A percentile compares a stretch with the other conserved stretches of the same genome.
These are phyloP conservation scores for Dolomedes plantarius DNA, from an alignment of 2,888 invertebrate species.

Conservation along the genomic window DNA sequence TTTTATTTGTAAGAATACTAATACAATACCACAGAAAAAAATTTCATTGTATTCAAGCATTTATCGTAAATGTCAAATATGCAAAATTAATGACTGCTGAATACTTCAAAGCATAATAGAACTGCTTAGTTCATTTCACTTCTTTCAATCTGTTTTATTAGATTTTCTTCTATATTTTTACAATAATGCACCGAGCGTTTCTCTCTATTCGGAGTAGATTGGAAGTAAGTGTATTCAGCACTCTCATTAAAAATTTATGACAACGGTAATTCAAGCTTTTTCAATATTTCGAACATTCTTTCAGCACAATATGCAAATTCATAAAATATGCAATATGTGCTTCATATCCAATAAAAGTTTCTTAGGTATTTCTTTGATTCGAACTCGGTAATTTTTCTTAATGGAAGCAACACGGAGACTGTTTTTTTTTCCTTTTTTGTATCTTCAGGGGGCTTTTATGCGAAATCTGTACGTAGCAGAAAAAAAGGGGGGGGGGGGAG, in stretches of 20 bases:
- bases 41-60: too few relatives aligned
- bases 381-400: neutral
- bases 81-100: too few relatives aligned
- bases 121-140: too few relatives aligned
- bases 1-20: too few relatives aligned
- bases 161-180: neutral
- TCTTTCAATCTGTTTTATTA: neutral
- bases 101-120: too few relatives aligned
- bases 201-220: neutral
- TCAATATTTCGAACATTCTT: neutral
- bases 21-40: too few relatives aligned
- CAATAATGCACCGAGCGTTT: neutral
- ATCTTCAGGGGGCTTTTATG: neutral
- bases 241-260: slow-evolving; percentile 5
- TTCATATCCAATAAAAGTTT: slow-evolving; percentile 3
- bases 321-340: neutral
- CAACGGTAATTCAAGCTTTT: neutral
- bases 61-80: too few relatives aligned
- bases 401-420: neutral
- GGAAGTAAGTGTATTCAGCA: neutral
- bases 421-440: neutral
- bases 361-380: neutral
- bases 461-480: neutral
- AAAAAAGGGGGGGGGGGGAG: neutral
- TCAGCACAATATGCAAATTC: neutral